phyloP scores from a whole-genome alignment of 2,113 vertebrate genomes.

The Lota lota region DNA sequence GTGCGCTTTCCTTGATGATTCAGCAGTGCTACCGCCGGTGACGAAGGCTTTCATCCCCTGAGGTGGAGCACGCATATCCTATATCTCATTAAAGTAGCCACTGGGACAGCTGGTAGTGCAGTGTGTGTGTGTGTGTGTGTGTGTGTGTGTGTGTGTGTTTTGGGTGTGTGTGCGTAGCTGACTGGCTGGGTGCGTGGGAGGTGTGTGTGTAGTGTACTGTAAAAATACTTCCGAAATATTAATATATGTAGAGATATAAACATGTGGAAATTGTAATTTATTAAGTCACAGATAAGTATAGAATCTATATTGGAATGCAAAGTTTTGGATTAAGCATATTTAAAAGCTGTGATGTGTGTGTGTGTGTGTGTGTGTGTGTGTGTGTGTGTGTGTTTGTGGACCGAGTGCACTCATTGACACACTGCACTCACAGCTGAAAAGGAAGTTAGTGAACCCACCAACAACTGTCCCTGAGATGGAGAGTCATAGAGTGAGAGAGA shows the following conservation, averaged over 20 bases:
- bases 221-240: background rate
- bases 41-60: conserved; percentile 79
- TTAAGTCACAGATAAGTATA: no score
- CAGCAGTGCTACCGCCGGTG: conserved; percentile 85
- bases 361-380: conserved; percentile 4
- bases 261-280: no score
- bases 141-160: background rate
- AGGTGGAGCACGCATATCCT: conserved; percentile 80
- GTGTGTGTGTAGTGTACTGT: no score
- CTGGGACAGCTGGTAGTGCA: conserved; percentile 39
- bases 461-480: conserved; percentile 15
- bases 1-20: conserved; percentile 88
- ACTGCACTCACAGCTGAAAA: conserved; percentile 10
- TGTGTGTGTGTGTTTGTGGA: background rate
- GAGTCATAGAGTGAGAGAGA: background rate
- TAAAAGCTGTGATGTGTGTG: background rate
- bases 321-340: no score
- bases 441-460: conserved; percentile 22
- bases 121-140: background rate
- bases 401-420: conserved; percentile 28
- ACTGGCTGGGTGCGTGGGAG: no score
- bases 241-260: background rate
- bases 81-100: conserved; percentile 81
- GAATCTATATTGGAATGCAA: no score
- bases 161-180: conserved; percentile 7